phyloP scores from a whole-genome alignment of 2,113 vertebrate genomes.

The Bubo scandiacus region DNA sequence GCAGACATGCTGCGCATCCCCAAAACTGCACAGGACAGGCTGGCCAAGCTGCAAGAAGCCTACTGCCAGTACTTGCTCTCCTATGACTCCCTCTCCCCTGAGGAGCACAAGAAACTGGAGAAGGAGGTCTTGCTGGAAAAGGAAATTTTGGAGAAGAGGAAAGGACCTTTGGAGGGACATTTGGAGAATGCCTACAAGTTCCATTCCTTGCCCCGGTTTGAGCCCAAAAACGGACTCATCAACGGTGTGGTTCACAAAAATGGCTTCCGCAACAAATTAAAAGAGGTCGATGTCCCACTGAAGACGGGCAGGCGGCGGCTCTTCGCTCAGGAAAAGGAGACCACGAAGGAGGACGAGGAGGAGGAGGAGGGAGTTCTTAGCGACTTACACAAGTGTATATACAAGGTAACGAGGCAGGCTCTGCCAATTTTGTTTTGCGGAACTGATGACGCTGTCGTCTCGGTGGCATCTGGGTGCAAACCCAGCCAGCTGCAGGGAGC shows the following conservation, averaged over 20 bases:
- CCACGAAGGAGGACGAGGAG: slow-evolving; percentile 84
- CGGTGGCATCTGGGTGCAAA: background rate
- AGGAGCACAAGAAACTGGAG: slow-evolving; percentile 91
- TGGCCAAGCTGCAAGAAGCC: slow-evolving; percentile 98
- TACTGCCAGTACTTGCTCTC: slow-evolving; percentile 99
- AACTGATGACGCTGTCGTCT: rapidly evolving
- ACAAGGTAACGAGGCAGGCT: slow-evolving; percentile 82
- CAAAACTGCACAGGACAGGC: slow-evolving; percentile 95
- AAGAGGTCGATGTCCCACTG: slow-evolving; percentile 86
- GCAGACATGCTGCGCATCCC: slow-evolving; percentile 97
- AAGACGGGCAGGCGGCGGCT: slow-evolving; percentile 94
- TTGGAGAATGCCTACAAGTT: slow-evolving; percentile 81
- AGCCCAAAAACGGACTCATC: slow-evolving; percentile 90
- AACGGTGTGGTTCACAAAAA: slow-evolving; percentile 84
- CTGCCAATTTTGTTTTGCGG: background rate
- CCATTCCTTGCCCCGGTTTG: slow-evolving; percentile 91
- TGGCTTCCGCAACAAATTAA: slow-evolving; percentile 89
- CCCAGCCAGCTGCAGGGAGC: background rate
- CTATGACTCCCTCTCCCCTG: slow-evolving; percentile 89
- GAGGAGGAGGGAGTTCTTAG: slow-evolving; percentile 84
- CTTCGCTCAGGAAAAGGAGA: slow-evolving; percentile 98
- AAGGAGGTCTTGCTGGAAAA: slow-evolving; percentile 94
- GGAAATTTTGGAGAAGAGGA: slow-evolving; percentile 88
- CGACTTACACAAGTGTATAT: slow-evolving; percentile 98
- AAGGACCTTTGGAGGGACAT: slow-evolving; percentile 94